Base-by-base conservation (phyloP, 2,888 invertebrate species). In the Aleiodes alternator region DNA sequence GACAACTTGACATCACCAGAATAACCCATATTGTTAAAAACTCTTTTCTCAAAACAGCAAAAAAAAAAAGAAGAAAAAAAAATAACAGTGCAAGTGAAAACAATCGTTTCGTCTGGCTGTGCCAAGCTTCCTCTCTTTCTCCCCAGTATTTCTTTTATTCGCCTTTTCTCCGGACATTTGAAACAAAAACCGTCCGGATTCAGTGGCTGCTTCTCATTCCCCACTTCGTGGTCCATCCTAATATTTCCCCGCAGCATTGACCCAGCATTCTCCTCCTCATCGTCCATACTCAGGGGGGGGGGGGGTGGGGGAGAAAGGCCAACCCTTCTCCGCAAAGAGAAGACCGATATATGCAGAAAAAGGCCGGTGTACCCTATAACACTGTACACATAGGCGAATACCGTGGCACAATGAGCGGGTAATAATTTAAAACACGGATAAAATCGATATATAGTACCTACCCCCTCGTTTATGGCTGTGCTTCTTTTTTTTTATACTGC, bases 401-500 rank as follows among this genome's bases (percentile, higher is more conserved):
- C 59, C 59, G 57, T 72, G 68, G 66, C 50, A 69, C 76, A 71
- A 66, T 75, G 68, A 85, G 81, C 82, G 79, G 70, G 79, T 81
- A 83, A 86, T 85, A 84, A 86, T 84, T 84, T 82, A 84, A 85
- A 84, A 83, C 81, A 79, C 79, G 82, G 78, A 86, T 86, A 85
- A 84, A 86, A 87, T 87, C 85, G 82, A 86, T 86, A 82, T 66
- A 82, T 66, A 69, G 38, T 69, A 50, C 66, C 69, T 74, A 57
- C 82, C 81, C 81, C 77, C 78, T 76, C 76, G 73, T 66, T 76
- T 64, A 64, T 64, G 48, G 78, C 61, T 16, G 8, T 72, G 29
- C 55, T 34, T 34, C 4, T 38, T n/a, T 12, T 66, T 23, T 50
- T n/a, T 69, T 31, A 23, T 23, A 23, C 23, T 23, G 1, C 23